Percentiles rank a stretch among this genome's conserved stretches.
Conservation (phyloP, 23 tunicate genomes). For the Trididemnum nubilum region DNA sequence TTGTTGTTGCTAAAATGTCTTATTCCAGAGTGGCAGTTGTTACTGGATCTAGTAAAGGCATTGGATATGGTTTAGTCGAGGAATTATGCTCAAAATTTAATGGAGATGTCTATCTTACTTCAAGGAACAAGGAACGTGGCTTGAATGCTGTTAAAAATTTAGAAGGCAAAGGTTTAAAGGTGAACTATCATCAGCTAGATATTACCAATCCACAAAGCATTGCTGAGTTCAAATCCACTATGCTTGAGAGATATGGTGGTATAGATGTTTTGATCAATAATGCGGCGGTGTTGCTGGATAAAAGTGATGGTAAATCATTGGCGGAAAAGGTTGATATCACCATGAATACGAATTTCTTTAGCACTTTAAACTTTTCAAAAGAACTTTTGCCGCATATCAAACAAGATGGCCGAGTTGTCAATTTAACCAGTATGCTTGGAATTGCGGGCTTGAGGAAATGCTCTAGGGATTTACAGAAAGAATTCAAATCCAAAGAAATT, state of each 20-base stretch:
- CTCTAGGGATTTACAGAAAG: slow-evolving; percentile 20
- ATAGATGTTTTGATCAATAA: slow-evolving; percentile 71
- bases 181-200: slow-evolving; percentile 74
- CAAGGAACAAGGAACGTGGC: slow-evolving; percentile 61
- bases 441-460: slow-evolving; percentile 20
- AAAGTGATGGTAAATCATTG: slow-evolving; percentile 16
- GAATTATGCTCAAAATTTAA: slow-evolving; percentile 57
- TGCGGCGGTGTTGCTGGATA: slow-evolving; percentile 41
- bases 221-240: neutral
- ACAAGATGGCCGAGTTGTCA: slow-evolving; percentile 55
- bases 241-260: slow-evolving; percentile 54
- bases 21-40: slow-evolving; percentile 59
- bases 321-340: slow-evolving; percentile 26
- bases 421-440: slow-evolving; percentile 9
- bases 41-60: slow-evolving; percentile 78
- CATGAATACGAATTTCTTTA: slow-evolving; percentile 53
- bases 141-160: slow-evolving; percentile 48
- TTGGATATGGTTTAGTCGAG: slow-evolving; percentile 69
- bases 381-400: slow-evolving; percentile 43
- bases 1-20: slow-evolving; percentile 16
- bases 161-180: slow-evolving; percentile 37
- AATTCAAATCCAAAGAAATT: slow-evolving; percentile 24
- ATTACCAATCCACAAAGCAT: slow-evolving; percentile 46
- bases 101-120: slow-evolving; percentile 60
- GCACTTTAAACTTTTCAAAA: slow-evolving; percentile 28